phyloP scores from a whole-genome alignment of 2,797 vertebrate species.

The Molossus molossus region DNA sequence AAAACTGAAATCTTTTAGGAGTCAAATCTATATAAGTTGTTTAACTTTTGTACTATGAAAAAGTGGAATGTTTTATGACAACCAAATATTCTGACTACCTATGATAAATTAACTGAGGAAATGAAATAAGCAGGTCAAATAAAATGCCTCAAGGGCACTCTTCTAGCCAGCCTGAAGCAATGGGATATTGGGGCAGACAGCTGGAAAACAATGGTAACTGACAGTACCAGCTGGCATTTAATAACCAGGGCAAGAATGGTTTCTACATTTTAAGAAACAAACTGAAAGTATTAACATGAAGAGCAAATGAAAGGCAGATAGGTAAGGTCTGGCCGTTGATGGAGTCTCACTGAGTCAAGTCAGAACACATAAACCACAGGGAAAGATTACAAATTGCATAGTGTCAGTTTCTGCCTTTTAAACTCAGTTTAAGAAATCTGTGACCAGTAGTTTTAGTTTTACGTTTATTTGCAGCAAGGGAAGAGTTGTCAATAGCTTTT shows the following conservation, averaged over 20 bases:
- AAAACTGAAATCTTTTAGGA: neutral
- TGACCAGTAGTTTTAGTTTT: neutral
- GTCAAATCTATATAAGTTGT: neutral
- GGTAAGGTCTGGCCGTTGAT: neutral
- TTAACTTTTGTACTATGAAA: neutral
- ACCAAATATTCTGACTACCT: neutral
- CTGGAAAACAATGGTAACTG: constrained; percentile 47
- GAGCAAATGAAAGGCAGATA: neutral
- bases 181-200: neutral
- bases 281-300: neutral
- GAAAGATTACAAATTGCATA: neutral
- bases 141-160: constrained; percentile 16
- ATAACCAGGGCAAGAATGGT: neutral
- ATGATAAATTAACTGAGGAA: constrained; percentile 11
- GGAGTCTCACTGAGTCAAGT: neutral
- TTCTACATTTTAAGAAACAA: neutral
- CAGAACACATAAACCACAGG: neutral
- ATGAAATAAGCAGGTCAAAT: constrained; percentile 14
- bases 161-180: neutral
- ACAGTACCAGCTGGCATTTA: constrained; percentile 44
- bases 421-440: neutral
- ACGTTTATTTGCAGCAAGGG: neutral
- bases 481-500: neutral
- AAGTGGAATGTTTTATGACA: neutral
- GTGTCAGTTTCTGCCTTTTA: neutral